Base-by-base conservation (phyloP, 2,888 invertebrate genomes). In the Brachylomia viminalis region DNA sequence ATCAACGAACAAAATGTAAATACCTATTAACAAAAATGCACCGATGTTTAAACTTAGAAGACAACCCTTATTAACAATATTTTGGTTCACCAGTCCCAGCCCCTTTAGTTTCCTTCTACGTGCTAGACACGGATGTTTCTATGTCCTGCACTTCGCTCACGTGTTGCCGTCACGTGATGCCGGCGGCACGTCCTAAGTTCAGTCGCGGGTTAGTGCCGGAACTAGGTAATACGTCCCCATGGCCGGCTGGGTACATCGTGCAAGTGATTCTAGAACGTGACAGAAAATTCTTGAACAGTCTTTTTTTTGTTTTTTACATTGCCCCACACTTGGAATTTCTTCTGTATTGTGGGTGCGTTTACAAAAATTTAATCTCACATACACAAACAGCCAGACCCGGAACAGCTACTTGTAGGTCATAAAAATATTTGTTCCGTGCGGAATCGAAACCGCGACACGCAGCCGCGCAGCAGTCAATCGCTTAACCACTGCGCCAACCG, bases 201-300 rank as follows among this genome's bases (percentile, higher is more conserved):
- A 66, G 61, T 33, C 20, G 38, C 62, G 52, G 58, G 72, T 72
- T 33, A 68, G 54, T 59, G 23, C 56, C 20, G 5, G 30, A 23
- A 30, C 27, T 38, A 45, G 10, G 20, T 38, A 56, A 27, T 3
- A 33, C 8, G 52, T 30, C 64, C 71, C 73, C 11, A 23, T 17
- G 74, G 66, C n/a, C 58, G 42, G 38, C 20, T n/a, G 0, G 33
- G 38, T 38, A 7, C 38, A 5, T 10, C 7, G 23, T 30, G 58
- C 74, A 47, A 49, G 56, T 59, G 52, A 69, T 69, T 75, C 65
- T 33, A 4, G 33, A 23, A 81, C 75, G 61, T 82, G 68, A 62
- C 75, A 38, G 33, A 80, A 70, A 71, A 64, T 27, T 52, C 59
- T 56, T 38, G 61, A 38, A 66, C 27, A 3, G 10, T 47, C 10